Percentiles rank a stretch among this genome's conserved stretches.
These are phyloP conservation scores for Mus minutoides DNA, from an alignment of 2,797 vertebrate genomes.

Conservation along the genomic window DNA sequence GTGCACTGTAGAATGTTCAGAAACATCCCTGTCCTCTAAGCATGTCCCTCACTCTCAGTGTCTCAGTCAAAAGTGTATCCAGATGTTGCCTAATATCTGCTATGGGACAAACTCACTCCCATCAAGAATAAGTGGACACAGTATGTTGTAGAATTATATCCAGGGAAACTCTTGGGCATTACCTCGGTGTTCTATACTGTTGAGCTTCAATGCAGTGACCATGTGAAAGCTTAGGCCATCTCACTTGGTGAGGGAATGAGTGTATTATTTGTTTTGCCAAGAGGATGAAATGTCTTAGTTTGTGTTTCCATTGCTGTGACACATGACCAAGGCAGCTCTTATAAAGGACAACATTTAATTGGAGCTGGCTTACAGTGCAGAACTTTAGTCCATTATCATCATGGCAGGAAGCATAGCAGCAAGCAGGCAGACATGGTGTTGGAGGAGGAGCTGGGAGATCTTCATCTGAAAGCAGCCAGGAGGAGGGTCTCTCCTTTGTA, in stretches of 20 bases:
- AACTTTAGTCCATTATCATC: background rate
- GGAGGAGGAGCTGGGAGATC: background rate
- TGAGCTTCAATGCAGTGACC: background rate
- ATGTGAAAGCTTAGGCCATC: background rate
- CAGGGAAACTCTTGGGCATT: background rate
- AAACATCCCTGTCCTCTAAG: background rate
- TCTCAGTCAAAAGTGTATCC: background rate
- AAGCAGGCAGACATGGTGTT: background rate
- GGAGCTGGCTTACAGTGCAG: background rate
- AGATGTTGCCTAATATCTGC: background rate
- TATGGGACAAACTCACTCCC: background rate
- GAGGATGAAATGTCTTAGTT: conserved; percentile 1
- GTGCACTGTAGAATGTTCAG: background rate
- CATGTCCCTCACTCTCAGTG: background rate
- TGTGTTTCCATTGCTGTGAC: background rate
- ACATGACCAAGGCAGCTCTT: background rate
- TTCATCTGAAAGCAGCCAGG: background rate
- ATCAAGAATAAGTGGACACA: background rate
- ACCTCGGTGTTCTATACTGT: background rate
- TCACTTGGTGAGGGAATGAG: background rate
- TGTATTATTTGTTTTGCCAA: background rate
- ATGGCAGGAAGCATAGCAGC: background rate
- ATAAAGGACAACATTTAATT: background rate
- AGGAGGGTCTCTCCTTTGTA: no score
- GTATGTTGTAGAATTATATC: background rate